Evolutionary conservation across 2,888 invertebrate genomes (phyloP).

Genomic region (Aleiodes alternator): DNA sequence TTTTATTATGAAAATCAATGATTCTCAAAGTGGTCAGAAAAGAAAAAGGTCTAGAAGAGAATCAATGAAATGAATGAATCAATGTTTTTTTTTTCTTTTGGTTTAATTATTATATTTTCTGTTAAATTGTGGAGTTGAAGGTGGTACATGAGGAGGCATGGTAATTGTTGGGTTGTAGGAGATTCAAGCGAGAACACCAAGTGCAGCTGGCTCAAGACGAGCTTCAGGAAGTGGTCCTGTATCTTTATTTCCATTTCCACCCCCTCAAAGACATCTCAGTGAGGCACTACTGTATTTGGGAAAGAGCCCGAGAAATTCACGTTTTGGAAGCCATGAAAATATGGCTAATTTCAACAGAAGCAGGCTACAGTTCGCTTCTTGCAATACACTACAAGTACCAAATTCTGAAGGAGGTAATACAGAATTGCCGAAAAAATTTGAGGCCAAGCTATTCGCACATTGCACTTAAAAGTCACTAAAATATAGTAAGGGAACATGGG

Average conservation of each 20-base stretch:
- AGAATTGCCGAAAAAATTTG: too few species aligned
- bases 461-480: too few species aligned
- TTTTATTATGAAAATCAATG: too few species aligned
- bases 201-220: conserved; percentile 85
- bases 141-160: too few species aligned
- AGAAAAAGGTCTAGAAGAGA: too few species aligned
- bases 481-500: too few species aligned
- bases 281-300: conserved; percentile 78
- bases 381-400: conserved; percentile 82
- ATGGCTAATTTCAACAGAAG: conserved; percentile 71
- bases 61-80: too few species aligned
- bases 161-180: conserved; percentile 73
- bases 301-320: conserved; percentile 58
- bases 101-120: too few species aligned
- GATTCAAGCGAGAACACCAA: conserved; percentile 88
- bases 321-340: conserved; percentile 66
- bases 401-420: conserved; percentile 74
- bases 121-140: too few species aligned
- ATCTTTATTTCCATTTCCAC: conserved; percentile 76
- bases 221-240: conserved; percentile 80
- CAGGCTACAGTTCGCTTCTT: conserved; percentile 81
- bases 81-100: too few species aligned
- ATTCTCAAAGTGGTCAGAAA: neutral
- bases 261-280: conserved; percentile 78
- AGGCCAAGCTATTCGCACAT: too few species aligned